Base-by-base conservation (phyloP, 2,888 invertebrate genomes). In the Merodon equestris region DNA sequence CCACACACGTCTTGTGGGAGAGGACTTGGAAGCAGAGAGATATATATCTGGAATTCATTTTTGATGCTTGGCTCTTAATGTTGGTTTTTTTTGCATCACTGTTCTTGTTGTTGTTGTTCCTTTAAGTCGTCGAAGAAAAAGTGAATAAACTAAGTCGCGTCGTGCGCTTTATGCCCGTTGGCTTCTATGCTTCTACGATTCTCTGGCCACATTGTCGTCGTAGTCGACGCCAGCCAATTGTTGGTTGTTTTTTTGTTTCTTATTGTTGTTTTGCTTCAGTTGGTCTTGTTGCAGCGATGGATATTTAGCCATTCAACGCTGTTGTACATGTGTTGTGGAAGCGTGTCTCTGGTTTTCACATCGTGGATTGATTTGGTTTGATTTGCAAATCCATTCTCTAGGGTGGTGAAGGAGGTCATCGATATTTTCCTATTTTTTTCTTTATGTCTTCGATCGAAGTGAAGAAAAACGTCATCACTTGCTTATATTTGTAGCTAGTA, bases 231-330 rank as follows among this genome's bases (percentile, higher is more conserved):
- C 76, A 77, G 77, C 57, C 66, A 67, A 61, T 18, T 54, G 53
- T 40, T 53, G 15, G 47, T 10, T 45, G 36, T 66, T 57, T 57
- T 53, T 36, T 50, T 53, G n/a, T 45, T 60, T 57, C n/a, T n/a
- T n/a, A n/a, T 51, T 53, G 13, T 56, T 40, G n/a, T n/a, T 34
- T 56, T 36, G 48, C 17, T 13, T 15, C 9, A 10, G 38, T 10
- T 40, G 53, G 66, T 47, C 56, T 60, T 34, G 58, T 63, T 48
- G 64, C 76, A 79, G 74, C 79, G 74, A 74, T 74, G 74, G 79
- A 74, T 79, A 79, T 79, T 79, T 79, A 79, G 79, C 79, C 74
- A 79, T 79, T 79, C 79, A 70, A 79, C 79, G 79, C 79, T 79
- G 79, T 79, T 54, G 74, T 79, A 79, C 79, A 79, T 79, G 79